Conservation (phyloP, 2,888 invertebrate species). For the Polia nebulosa region DNA sequence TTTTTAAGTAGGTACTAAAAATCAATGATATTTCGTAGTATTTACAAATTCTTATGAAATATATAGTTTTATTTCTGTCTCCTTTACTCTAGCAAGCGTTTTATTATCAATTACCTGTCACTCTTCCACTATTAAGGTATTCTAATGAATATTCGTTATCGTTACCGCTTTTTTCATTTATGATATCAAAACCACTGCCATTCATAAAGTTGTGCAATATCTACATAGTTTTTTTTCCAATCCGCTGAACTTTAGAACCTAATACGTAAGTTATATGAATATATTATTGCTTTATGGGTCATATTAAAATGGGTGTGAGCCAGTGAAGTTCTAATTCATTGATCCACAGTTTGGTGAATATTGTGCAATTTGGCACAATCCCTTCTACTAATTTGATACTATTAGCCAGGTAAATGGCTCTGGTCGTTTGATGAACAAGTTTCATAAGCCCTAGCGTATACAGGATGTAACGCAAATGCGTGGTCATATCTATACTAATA, state of each 20-base stretch:
- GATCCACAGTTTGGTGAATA: background rate
- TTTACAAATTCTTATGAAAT: constrained; percentile 33
- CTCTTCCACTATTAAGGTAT: background rate
- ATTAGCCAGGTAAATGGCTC: background rate
- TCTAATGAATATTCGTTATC: constrained; percentile 39
- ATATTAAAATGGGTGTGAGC: too few relatives aligned
- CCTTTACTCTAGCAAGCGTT: background rate
- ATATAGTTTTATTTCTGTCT: background rate
- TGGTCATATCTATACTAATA: too few relatives aligned
- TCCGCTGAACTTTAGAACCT: background rate
- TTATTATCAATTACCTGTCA: constrained; percentile 2
- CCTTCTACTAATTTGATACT: background rate
- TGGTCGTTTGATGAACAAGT: background rate
- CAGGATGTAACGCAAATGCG: too few relatives aligned
- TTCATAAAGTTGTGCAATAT: constrained; percentile 24
- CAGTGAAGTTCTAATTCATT: too few relatives aligned
- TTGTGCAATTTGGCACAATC: background rate
- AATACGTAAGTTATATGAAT: too few relatives aligned
- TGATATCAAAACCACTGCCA: background rate
- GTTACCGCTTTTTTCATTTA: constrained; percentile 9
- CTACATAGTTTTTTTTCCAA: background rate
- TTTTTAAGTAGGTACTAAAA: background rate
- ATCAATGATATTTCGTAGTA: background rate
- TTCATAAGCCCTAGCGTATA: background rate
- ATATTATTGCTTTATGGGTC: too few relatives aligned